Base-by-base conservation (phyloP, 2,113 vertebrate genomes). In the Boleophthalmus pectinirostris region DNA sequence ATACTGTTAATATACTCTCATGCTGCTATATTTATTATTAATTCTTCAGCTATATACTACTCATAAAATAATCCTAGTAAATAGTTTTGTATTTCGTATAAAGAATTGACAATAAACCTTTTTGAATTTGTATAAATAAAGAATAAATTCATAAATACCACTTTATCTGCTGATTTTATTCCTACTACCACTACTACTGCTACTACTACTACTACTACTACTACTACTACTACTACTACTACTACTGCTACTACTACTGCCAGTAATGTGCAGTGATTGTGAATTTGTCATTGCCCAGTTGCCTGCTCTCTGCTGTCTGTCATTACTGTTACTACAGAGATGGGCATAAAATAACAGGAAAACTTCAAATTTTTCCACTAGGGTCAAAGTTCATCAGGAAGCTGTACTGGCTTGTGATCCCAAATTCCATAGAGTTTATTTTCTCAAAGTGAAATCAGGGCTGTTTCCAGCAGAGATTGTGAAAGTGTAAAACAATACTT, bases 371-470 rank as follows among this genome's bases (percentile, higher is more conserved):
- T 82, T 87, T 91, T 88, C 87, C 60, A 57, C 25, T 21, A 78
- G 61, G 84, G 85, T 90, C 82, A 72, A 51, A 83, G 85, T 88
- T 90, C 82, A 86, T 65, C 80, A 79, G 88, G 88, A 90, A 90
- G 83, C 84, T 85, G 73, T 79, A 80, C 85, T 83, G 85, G 83
- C 73, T 74, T 85, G 82, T 80, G 74, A 85, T 90, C 85, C 86
- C 85, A 88, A 79, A 91, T 90, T 90, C 88, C 87, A 80, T 61
- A 21, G 64, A 89, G 90, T 90, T 90, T 90, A 83, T 90, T 90
- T 91, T 91, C 79, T 85, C 87, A 85, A 75, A 78, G 85, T 73
- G 64, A 72, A 82, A 85, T 89, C 58, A 1, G 77, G 54, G 56
- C 69, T 78, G 33, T 65, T 69, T 68, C 83, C 85, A 87, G 75